Conservation (phyloP, 2,888 invertebrate genomes). For the Lagria hirta region DNA sequence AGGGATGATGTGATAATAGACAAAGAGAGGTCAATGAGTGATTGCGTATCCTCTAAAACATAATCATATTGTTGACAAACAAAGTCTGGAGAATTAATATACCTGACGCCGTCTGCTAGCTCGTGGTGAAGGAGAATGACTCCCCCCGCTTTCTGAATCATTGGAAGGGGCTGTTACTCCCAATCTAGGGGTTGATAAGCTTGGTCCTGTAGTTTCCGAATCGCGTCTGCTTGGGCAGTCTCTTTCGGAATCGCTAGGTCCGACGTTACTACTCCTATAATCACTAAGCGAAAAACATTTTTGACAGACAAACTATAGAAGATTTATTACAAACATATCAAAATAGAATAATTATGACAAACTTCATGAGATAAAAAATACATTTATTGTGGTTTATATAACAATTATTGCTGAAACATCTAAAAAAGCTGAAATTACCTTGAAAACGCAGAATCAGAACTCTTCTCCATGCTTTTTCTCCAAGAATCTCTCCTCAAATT, state of each 20-base stretch:
- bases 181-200: slow-evolving; percentile 59
- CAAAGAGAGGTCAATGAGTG: slow-evolving; percentile 96
- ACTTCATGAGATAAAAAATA: too few species aligned
- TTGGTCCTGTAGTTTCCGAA: slow-evolving; percentile 56
- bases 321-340: too few species aligned
- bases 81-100: slow-evolving; percentile 7
- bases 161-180: slow-evolving; percentile 67
- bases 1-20: slow-evolving; percentile 97
- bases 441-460: slow-evolving; percentile 90
- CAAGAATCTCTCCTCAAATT: slow-evolving; percentile 81
- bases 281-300: slow-evolving; percentile 82
- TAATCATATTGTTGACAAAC: slow-evolving; percentile 3
- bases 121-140: slow-evolving; percentile 82
- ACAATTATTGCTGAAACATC: too few species aligned
- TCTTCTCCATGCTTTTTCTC: slow-evolving; percentile 90
- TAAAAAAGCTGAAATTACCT: slow-evolving; percentile 62
- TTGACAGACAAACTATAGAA: too few species aligned
- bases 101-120: slow-evolving; percentile 79
- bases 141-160: slow-evolving; percentile 87
- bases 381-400: too few species aligned
- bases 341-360: too few species aligned
- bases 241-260: slow-evolving; percentile 86
- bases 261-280: slow-evolving; percentile 88
- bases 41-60: slow-evolving; percentile 76
- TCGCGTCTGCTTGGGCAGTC: slow-evolving; percentile 77